Evolutionary conservation across 2,888 invertebrate genomes (phyloP), one percentile per base, ranked within the genome.

Genomic region (Dione juno): DNA sequence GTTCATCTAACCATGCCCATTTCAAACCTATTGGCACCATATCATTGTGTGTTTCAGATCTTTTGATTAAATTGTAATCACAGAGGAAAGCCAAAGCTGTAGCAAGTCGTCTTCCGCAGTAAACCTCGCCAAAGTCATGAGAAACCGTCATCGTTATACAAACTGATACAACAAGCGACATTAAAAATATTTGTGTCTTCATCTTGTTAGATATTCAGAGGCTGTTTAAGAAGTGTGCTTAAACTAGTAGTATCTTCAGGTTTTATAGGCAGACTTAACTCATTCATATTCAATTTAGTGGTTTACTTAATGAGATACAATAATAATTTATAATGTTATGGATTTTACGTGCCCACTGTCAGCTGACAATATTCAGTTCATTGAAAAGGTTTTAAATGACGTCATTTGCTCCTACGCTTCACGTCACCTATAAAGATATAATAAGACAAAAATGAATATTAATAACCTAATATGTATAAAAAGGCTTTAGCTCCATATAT

Each of bases 81-180:
- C 74, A 80, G 1, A 77, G 28, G 19, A 75, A 61, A 1, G 76
- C 77, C 61, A 80, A 21, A 0, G 77, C 73, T 5, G 68, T 61
- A 0, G 82, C 75, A 52, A 84, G 65, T 6, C 68, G 58, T 41
- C 74, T 53, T 13, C 73, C 70, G 48, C 73, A 68, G 50, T 70
- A 73, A n/a, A 67, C 11, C 13, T 70, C 40, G 7, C 57, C 69
- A 19, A 37, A 21, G 16, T 52, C 19, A 0, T 69, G 57, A 48
- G 48, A 14, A 1, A 63, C n/a, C 14, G 43, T 52, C 43, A 48
- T 40, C 3, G 59, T 6, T 14, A 58, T 50, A 11, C 66, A 16
- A 63, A 35, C 40, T 19, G 6, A 35, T 21, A 67, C 1, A 19
- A 43, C 11, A n/a, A 59, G 14, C 7, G 52, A 28, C 57, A 66